phyloP scores from a whole-genome alignment of 2,797 vertebrate species.

The Peromyscus nudipes region DNA sequence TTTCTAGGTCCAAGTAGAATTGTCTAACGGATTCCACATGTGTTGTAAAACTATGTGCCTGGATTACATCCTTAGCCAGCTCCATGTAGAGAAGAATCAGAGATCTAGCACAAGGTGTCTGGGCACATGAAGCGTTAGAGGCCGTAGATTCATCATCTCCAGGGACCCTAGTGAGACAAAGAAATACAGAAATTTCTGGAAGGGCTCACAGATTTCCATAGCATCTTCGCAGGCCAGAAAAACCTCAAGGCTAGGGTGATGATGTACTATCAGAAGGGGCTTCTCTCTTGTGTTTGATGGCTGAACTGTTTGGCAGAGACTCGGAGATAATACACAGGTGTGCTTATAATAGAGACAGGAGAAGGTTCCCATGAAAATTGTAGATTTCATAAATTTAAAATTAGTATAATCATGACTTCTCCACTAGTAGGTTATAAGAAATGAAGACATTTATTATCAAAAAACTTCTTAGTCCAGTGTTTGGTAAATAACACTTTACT shows the following conservation, averaged over 20 bases:
- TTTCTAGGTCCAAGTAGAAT: slow-evolving; percentile 72
- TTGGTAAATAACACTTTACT: not conserved
- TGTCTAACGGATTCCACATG: slow-evolving; percentile 71
- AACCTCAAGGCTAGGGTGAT: not conserved
- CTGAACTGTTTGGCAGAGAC: not conserved
- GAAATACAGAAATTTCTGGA: slow-evolving; percentile 32
- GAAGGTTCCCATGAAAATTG: not conserved
- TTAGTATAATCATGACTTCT: not conserved
- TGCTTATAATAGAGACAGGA: not conserved
- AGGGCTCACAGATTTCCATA: slow-evolving; percentile 11
- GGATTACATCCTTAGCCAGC: not conserved
- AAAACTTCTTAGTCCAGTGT: not conserved
- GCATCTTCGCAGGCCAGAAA: slow-evolving; percentile 7
- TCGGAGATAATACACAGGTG: not conserved
- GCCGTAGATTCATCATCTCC: slow-evolving; percentile 1
- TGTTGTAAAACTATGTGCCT: slow-evolving; percentile 36
- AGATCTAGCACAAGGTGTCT: slow-evolving; percentile 42
- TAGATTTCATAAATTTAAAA: slow-evolving; percentile 47
- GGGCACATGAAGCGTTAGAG: not conserved
- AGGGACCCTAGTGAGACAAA: slow-evolving; percentile 32
- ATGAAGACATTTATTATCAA: not conserved
- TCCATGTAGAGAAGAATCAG: slow-evolving; percentile 28
- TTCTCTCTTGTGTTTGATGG: not conserved
- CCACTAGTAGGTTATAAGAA: not conserved
- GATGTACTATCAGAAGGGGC: not conserved